phyloP scores from a whole-genome alignment of 1,140 invertebrate species.

The Conopomorpha cramerella region DNA sequence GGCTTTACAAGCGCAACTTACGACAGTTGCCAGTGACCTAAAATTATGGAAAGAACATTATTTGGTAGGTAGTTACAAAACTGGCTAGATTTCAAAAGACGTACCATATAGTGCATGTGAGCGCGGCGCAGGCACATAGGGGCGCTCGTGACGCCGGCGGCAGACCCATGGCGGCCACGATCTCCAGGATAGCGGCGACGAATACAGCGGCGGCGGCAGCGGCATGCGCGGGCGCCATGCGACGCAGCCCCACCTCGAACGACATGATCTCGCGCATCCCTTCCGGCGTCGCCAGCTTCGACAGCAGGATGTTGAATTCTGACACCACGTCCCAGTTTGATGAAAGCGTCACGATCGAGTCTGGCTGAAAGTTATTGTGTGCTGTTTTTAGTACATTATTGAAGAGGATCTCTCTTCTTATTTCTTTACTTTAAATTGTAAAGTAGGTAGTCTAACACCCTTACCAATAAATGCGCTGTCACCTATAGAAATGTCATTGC shows the following conservation, averaged over 20 bases:
- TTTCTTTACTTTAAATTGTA: no score
- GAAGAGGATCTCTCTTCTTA: no score
- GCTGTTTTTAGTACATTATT: no score
- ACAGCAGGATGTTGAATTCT: background rate
- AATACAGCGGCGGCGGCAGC: constrained; percentile 16
- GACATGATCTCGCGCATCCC: no score
- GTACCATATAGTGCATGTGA: constrained; percentile 24
- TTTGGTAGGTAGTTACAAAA: background rate
- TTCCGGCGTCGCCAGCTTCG: no score
- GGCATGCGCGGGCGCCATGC: constrained; percentile 25
- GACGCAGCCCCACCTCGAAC: constrained; percentile 11
- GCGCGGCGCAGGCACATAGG: constrained; percentile 21
- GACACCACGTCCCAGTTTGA: background rate
- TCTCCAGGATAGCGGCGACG: constrained; percentile 12
- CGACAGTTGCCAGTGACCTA: background rate
- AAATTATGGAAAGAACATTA: background rate
- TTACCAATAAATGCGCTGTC: no score
- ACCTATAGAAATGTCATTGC: no score
- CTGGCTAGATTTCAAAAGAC: background rate
- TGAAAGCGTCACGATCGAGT: background rate
- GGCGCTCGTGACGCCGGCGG: constrained; percentile 18
- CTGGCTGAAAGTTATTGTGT: no score
- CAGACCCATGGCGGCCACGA: constrained; percentile 19
- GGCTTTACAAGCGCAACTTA: background rate
- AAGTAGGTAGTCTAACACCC: no score